A percentile compares a stretch with the other conserved stretches of the same genome.
phyloP scores from a whole-genome alignment of 2,797 vertebrate genomes.

The Carduelis carduelis region DNA sequence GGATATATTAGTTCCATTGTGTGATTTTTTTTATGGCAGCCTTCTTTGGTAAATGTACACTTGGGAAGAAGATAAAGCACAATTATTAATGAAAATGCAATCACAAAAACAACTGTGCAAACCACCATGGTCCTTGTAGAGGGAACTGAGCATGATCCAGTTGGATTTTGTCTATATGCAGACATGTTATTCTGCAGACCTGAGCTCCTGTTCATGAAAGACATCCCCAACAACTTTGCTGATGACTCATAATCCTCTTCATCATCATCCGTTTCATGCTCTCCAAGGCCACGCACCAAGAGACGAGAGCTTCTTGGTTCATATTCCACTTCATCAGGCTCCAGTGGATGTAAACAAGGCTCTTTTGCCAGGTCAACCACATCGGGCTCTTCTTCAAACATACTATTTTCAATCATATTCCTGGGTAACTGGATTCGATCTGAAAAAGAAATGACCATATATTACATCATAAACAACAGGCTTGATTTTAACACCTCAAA shows the following conservation, averaged over 20 bases:
- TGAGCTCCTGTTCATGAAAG: slow-evolving; percentile 96
- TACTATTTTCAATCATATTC: slow-evolving; percentile 99
- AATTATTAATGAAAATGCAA: slow-evolving; percentile 84
- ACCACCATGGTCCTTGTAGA: slow-evolving; percentile 81
- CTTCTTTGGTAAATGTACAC: slow-evolving; percentile 93
- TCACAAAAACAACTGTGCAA: slow-evolving; percentile 82
- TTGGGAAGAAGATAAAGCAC: slow-evolving; percentile 88
- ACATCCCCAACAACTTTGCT: slow-evolving; percentile 93
- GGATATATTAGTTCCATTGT: slow-evolving; percentile 80
- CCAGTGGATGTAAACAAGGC: slow-evolving; percentile 86
- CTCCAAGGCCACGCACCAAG: slow-evolving; percentile 91
- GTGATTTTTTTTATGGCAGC: slow-evolving; percentile 82
- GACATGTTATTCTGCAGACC: slow-evolving; percentile 76
- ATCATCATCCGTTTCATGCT: slow-evolving; percentile 93
- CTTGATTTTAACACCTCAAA: not conserved
- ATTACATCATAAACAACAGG: not conserved
- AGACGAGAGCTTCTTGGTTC: slow-evolving; percentile 91
- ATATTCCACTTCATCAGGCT: slow-evolving; percentile 90
- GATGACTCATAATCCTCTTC: slow-evolving; percentile 97
- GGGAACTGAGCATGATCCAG: slow-evolving; percentile 80
- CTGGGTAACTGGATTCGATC: slow-evolving; percentile 87
- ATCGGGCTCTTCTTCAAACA: slow-evolving; percentile 98
- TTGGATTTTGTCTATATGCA: slow-evolving; percentile 81
- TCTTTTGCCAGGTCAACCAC: slow-evolving; percentile 95
- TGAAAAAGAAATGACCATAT: slow-evolving; percentile 59